These are phyloP conservation scores for Salvelinus sp. DNA, from an alignment of 2,113 vertebrate species.

Conservation along the genomic window DNA sequence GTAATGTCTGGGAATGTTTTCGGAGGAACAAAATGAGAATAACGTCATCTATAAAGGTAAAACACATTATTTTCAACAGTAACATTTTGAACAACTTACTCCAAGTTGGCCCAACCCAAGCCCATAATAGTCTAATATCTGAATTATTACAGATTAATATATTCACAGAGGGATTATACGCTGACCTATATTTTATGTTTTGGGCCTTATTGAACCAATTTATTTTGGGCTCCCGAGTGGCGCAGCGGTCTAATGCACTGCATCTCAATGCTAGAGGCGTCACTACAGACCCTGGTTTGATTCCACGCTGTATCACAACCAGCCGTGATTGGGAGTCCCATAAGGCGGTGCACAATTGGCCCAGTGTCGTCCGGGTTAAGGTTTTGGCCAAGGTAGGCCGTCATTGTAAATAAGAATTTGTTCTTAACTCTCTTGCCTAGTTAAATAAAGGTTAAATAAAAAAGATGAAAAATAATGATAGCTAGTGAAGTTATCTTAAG, in stretches of 20 bases:
- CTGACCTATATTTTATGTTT: background rate
- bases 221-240: conserved; percentile 3
- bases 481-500: conserved; percentile 29
- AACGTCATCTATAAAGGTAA: conserved; percentile 35
- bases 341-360: no score
- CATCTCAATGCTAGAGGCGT: no score
- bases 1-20: conserved; percentile 64
- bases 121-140: background rate
- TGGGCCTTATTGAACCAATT: conserved; percentile 25
- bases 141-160: conserved; percentile 23
- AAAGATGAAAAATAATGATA: background rate
- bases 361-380: no score
- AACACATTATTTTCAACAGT: conserved; percentile 26
- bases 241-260: no score
- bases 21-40: conserved; percentile 51
- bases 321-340: no score
- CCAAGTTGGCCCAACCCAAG: conserved; percentile 12
- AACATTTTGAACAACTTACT: conserved; percentile 24
- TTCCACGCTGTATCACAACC: no score
- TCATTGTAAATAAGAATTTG: no score
- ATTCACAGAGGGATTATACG: conserved; percentile 7
- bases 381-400: no score
- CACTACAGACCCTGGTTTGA: no score
- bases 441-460: no score
- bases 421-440: no score